Percentiles rank a stretch among this genome's conserved stretches.
Evolutionary conservation across 2,888 invertebrate species (phyloP).

Genomic region (Pseudococcus longispinus): DNA sequence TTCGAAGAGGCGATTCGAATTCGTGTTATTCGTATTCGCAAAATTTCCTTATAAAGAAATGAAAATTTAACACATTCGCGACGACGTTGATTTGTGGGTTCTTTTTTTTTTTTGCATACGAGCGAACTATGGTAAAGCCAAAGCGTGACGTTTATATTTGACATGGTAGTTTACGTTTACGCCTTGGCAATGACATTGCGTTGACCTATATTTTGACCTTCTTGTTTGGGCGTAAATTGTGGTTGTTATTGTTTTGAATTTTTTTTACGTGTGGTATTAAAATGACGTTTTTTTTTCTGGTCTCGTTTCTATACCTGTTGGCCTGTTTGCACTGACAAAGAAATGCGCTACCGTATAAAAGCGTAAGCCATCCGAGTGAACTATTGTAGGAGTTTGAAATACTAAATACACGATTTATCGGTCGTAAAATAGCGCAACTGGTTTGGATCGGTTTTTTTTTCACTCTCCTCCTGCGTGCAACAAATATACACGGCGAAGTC

Average conservation of each 20-base stretch:
- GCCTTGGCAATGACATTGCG: slow-evolving; percentile 44
- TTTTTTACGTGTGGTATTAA: slow-evolving; percentile 20
- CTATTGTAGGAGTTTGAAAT: background rate
- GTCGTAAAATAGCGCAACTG: slow-evolving; percentile 35
- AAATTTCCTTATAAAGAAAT: slow-evolving; percentile 12
- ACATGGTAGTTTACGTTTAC: slow-evolving; percentile 41
- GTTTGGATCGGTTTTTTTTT: background rate
- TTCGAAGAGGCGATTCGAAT: background rate
- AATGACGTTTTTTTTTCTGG: slow-evolving; percentile 19
- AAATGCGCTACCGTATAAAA: slow-evolving; percentile 12
- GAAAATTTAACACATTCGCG: background rate
- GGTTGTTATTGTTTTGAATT: slow-evolving; percentile 38
- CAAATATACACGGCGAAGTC: background rate
- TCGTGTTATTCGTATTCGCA: background rate
- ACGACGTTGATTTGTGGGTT: slow-evolving; percentile 26
- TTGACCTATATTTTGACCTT: slow-evolving; percentile 46
- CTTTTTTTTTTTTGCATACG: background rate
- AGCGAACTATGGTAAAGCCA: slow-evolving; percentile 29
- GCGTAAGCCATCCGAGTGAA: slow-evolving; percentile 1
- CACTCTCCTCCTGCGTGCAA: slow-evolving; percentile 1
- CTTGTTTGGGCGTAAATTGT: slow-evolving; percentile 43
- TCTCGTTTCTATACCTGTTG: slow-evolving; percentile 1
- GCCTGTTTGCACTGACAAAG: background rate
- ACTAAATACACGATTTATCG: slow-evolving; percentile 27
- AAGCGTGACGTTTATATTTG: slow-evolving; percentile 39